Evolutionary conservation across 35 echinoderm and acorn worm species (phyloP), one percentile per base, ranked within the genome.

Genomic region (Stichopus chloronotus): DNA sequence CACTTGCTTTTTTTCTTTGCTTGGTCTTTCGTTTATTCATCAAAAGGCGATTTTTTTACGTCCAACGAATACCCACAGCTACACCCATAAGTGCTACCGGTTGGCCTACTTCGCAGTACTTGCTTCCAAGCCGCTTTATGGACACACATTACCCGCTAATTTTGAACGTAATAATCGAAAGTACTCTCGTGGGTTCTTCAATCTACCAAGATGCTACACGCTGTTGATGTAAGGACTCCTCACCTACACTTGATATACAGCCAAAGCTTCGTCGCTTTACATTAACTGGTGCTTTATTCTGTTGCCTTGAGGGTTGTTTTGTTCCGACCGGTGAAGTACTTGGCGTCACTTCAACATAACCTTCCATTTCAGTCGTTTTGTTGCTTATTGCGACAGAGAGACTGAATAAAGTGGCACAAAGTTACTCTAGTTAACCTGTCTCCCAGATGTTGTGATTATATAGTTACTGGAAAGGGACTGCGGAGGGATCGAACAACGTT

Each of bases 161-260:
- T 43, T 43, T 43, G 3, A 43, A 43, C 30, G 30, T 43, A 43
- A 65, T 65, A 65, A 65, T 14, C 61, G 11, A 65, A 65, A 11
- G 61, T 11, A 19, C 8, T 65, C 61, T 65, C 61, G 19, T 19
- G 61, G 9, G 61, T 83, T 20, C 52, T 83, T 55, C 43, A 83
- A 19, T 55, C 25, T 4, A 55, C 25, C n/a, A 83, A 83, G 55
- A 83, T 55, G 80, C 43, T 56, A 14, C 43, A 83, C 52, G 8
- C 52, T 20, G 52, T 56, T 56, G 30, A 56, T 83, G 55, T 55
- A 83, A 83, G 8, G 19, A 83, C 80, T 83, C 25, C 80, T 83
- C 52, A 83, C 80, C 17, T 53, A 55, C 5, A 83, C 80, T 83
- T 56, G 8, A 83, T 83, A 52, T 55, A 52, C 52, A 13, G n/a